These are phyloP conservation scores for Zaprionus lachaisei DNA, from an alignment of 1,140 invertebrate genomes.

Conservation along the genomic window DNA sequence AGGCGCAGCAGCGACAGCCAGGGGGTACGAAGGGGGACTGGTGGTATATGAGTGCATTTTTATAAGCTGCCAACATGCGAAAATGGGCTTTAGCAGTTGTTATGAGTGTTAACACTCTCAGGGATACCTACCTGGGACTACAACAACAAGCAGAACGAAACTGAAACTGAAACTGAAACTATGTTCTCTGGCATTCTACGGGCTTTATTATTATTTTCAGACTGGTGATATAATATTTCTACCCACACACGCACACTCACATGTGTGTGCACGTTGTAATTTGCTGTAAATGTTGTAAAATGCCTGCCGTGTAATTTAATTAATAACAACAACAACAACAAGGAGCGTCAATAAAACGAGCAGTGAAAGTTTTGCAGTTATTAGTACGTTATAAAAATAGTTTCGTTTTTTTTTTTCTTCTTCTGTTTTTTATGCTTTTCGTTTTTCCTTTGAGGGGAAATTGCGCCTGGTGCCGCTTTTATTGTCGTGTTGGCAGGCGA, in stretches of 20 bases:
- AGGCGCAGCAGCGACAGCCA: constrained; percentile 19
- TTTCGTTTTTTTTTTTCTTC: constrained; percentile 25
- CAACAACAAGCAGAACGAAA: constrained; percentile 37
- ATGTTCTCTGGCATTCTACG: constrained; percentile 15
- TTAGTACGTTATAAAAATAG: constrained; percentile 81
- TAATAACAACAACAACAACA: constrained; percentile 67
- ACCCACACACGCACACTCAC: constrained; percentile 2
- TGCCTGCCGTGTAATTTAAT: constrained; percentile 81
- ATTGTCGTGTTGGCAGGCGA: constrained; percentile 61
- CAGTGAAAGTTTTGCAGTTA: constrained; percentile 82
- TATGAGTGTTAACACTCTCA: constrained; percentile 83
- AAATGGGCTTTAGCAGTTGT: constrained; percentile 82
- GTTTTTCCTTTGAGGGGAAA: not conserved
- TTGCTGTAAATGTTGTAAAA: constrained; percentile 83
- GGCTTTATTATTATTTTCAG: constrained; percentile 57
- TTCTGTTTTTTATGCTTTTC: not conserved
- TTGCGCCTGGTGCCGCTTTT: constrained; percentile 60
- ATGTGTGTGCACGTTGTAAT: constrained; percentile 66
- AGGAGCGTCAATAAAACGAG: constrained; percentile 65
- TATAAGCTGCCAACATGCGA: constrained; percentile 84
- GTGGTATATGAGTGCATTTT: constrained; percentile 71
- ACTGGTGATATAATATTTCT: constrained; percentile 72
- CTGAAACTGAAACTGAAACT: constrained; percentile 48
- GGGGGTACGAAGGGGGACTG: constrained; percentile 4
- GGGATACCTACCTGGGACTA: constrained; percentile 65